phyloP scores from a whole-genome alignment of 1,140 invertebrate species.

The Drosophila lini region DNA sequence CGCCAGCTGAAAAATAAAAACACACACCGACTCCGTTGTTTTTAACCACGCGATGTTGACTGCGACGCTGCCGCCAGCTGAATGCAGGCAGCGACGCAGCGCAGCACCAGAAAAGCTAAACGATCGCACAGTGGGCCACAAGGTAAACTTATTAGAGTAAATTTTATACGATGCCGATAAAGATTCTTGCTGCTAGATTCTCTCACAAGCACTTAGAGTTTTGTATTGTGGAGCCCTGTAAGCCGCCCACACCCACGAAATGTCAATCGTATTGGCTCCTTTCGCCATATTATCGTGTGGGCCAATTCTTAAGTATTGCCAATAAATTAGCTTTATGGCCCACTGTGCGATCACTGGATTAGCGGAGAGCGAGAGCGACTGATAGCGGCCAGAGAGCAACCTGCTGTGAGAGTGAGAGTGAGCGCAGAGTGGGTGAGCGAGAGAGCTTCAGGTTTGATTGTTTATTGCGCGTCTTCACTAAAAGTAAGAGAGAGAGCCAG shows the following conservation, averaged over 20 bases:
- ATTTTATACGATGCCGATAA: too few relatives aligned
- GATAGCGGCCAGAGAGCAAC: conserved; percentile 18
- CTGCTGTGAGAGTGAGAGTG: conserved; percentile 9
- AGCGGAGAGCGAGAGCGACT: conserved; percentile 14
- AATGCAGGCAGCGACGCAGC: conserved; percentile 26
- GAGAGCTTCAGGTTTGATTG: conserved; percentile 50
- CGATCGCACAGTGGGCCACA: conserved; percentile 34
- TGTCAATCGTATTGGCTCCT: not conserved
- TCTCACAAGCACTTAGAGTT: not conserved
- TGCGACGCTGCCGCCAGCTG: conserved; percentile 51
- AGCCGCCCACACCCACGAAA: not conserved
- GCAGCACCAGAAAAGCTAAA: conserved; percentile 32
- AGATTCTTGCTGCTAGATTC: not conserved
- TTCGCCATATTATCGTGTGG: not conserved
- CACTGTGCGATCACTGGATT: conserved; percentile 16
- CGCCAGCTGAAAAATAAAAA: conserved; percentile 17
- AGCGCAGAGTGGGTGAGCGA: not conserved
- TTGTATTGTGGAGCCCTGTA: not conserved
- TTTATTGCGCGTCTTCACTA: conserved; percentile 62
- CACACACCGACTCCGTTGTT: conserved; percentile 42
- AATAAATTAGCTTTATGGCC: not conserved
- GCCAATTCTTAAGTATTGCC: not conserved
- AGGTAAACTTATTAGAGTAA: too few relatives aligned
- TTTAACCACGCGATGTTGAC: conserved; percentile 52
- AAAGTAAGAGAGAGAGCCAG: conserved; percentile 23